Percentiles rank a stretch among this genome's conserved stretches.
Evolutionary conservation across 2,888 invertebrate genomes (phyloP).

Genomic region (Xanthia togata): DNA sequence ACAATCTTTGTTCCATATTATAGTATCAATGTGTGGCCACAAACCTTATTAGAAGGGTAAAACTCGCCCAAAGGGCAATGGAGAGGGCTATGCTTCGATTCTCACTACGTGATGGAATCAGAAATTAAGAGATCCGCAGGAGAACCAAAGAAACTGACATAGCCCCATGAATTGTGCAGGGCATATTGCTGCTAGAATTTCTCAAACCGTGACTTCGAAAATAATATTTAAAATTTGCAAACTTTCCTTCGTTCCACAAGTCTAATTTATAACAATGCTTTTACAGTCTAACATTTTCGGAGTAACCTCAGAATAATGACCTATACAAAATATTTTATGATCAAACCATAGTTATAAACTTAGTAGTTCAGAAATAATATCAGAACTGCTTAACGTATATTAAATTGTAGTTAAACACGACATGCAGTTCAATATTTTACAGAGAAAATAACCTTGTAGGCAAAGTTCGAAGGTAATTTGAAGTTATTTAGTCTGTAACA

Average conservation of each 20-base stretch:
- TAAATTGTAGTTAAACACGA: constrained; percentile 28
- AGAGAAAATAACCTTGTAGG: constrained; percentile 4
- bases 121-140: no score
- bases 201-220: background rate
- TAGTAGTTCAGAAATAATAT: background rate
- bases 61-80: no score
- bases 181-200: no score
- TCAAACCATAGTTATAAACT: constrained; percentile 7
- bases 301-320: constrained; percentile 11
- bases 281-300: background rate
- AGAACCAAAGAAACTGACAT: no score
- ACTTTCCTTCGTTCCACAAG: background rate
- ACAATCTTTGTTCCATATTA: no score
- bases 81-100: no score
- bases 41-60: no score
- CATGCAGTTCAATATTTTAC: constrained; percentile 24
- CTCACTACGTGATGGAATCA: no score
- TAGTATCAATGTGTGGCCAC: no score
- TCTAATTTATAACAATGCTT: background rate
- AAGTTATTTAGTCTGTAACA: no score
- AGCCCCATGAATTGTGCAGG: no score
- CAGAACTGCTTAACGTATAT: background rate
- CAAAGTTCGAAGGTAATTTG: constrained; percentile 1
- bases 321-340: constrained; percentile 17
- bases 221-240: background rate